Conservation (phyloP, 2,888 invertebrate genomes). For the Smittia aterrima region DNA sequence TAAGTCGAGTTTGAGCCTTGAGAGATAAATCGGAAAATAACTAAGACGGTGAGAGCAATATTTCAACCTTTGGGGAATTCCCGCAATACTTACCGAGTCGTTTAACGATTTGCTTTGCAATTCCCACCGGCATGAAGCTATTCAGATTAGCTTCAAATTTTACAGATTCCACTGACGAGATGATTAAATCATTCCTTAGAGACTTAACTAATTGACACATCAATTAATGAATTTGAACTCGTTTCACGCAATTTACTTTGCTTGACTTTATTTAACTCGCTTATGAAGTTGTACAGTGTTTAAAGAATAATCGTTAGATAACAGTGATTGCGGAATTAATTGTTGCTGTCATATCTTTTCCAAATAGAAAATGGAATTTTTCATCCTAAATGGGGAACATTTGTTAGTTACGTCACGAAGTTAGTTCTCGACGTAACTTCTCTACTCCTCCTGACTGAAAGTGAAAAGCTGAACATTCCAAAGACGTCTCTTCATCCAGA, state of each 20-base stretch:
- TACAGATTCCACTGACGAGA: not conserved
- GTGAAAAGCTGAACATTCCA: not conserved
- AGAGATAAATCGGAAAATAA: not conserved
- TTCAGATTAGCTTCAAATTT: not conserved
- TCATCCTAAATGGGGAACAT: not conserved
- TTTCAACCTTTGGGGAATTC: constrained; percentile 23
- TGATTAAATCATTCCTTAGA: not conserved
- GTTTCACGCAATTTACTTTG: not conserved
- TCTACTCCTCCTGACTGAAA: no score
- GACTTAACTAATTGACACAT: not conserved
- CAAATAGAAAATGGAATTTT: constrained; percentile 4
- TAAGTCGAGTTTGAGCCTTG: no score
- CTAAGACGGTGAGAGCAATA: not conserved
- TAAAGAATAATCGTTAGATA: no score
- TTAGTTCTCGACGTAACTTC: no score
- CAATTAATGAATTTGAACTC: not conserved
- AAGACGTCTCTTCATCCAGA: not conserved
- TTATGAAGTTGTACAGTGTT: not conserved
- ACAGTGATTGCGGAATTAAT: not conserved
- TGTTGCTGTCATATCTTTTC: not conserved
- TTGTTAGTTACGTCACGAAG: not conserved
- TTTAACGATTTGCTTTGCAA: not conserved
- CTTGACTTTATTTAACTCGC: not conserved
- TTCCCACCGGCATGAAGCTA: not conserved
- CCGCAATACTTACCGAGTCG: not conserved